Evolutionary conservation across 2,797 vertebrate species (phyloP).

Genomic region (Accipiter superciliosus): DNA sequence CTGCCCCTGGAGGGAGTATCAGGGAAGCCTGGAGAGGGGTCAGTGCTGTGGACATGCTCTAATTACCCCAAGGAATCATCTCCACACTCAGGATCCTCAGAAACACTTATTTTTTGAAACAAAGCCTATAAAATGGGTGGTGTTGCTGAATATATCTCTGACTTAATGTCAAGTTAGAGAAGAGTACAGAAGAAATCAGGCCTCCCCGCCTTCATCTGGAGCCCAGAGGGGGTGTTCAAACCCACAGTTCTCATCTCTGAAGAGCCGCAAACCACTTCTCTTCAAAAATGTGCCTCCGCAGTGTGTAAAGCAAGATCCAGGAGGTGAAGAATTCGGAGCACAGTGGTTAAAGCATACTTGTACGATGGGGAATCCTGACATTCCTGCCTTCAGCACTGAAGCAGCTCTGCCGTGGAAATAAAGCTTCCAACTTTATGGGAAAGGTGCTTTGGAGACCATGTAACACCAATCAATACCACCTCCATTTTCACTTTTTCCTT

Average conservation of each 20-base stretch:
- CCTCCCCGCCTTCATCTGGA: not conserved
- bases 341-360: not conserved
- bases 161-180: not conserved
- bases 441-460: not conserved
- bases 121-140: not conserved
- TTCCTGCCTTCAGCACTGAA: not conserved
- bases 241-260: not conserved
- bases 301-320: not conserved
- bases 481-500: not conserved
- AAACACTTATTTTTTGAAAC: not conserved
- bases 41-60: not conserved
- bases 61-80: not conserved
- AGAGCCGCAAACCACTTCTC: not conserved
- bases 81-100: not conserved
- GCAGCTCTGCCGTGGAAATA: not conserved
- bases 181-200: not conserved
- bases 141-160: not conserved
- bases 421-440: not conserved
- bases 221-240: not conserved
- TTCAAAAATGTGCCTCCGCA: not conserved
- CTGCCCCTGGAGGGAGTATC: not conserved
- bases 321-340: not conserved
- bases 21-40: not conserved
- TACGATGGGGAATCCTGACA: accelerated
- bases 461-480: not conserved